These are phyloP conservation scores for Rhinoderma darwinii DNA, from an alignment of 2,113 vertebrate species.

Conservation along the genomic window DNA sequence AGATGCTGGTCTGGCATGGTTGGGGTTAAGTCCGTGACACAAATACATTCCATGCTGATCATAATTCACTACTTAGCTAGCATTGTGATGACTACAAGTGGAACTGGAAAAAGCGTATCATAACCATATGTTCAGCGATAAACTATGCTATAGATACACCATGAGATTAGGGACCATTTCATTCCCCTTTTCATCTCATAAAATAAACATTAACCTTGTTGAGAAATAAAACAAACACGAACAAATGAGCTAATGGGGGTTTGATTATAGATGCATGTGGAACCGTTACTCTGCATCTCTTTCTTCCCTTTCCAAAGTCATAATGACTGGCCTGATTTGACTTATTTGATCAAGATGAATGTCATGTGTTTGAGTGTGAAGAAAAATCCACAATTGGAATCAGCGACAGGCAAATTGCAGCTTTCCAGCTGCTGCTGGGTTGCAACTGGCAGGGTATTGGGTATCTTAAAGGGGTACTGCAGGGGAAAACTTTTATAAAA, in stretches of 20 bases:
- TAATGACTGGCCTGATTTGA: constrained; percentile 57
- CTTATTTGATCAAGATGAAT: constrained; percentile 58
- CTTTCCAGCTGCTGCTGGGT: constrained; percentile 15
- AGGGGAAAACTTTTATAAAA: background rate
- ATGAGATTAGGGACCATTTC: constrained; percentile 55
- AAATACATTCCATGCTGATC: constrained; percentile 37
- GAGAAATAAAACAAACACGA: constrained; percentile 59
- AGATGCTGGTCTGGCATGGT: background rate
- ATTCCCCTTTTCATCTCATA: constrained; percentile 55
- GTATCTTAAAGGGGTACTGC: background rate
- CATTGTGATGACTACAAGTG: constrained; percentile 43
- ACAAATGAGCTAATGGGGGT: constrained; percentile 58
- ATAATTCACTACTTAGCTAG: constrained; percentile 48
- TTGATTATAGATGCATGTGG: constrained; percentile 56
- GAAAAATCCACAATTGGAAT: constrained; percentile 26
- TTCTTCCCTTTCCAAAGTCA: constrained; percentile 50
- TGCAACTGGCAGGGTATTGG: background rate
- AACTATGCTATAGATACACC: constrained; percentile 45
- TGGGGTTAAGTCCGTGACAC: constrained; percentile 27
- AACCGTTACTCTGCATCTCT: constrained; percentile 40
- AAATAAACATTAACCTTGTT: constrained; percentile 60
- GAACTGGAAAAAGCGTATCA: constrained; percentile 51
- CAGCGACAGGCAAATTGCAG: background rate
- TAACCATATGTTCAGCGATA: constrained; percentile 56
- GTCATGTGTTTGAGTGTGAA: constrained; percentile 50